Conservation (phyloP, 2,113 vertebrate species). For the Phoxinus phoxinus region DNA sequence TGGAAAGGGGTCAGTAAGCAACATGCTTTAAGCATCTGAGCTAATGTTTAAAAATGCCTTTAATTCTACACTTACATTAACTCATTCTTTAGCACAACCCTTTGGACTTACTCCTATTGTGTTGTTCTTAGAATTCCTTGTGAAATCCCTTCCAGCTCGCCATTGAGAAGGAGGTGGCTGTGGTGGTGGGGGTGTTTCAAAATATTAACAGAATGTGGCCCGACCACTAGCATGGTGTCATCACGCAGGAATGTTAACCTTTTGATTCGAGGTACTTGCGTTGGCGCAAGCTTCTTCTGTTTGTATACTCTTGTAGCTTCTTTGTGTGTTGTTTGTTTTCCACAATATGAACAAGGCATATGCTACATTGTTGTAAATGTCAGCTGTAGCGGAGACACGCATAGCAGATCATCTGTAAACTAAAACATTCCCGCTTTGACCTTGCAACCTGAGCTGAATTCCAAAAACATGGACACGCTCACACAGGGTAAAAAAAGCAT, state of each 20-base stretch:
- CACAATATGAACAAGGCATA: neutral
- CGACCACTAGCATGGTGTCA: slow-evolving; percentile 45
- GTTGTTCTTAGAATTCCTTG: slow-evolving; percentile 8
- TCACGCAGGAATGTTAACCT: neutral
- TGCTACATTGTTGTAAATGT: slow-evolving; percentile 2
- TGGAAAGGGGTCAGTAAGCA: slow-evolving; percentile 8
- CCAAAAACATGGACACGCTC: neutral
- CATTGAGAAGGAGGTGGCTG: neutral
- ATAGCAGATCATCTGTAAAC: neutral
- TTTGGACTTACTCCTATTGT: neutral
- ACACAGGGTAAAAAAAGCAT: neutral
- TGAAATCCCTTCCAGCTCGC: neutral
- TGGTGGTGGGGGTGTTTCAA: neutral
- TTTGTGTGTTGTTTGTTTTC: neutral
- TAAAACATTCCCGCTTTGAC: slow-evolving; percentile 12
- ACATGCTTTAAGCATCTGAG: slow-evolving; percentile 21
- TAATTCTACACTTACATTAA: neutral
- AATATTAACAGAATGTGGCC: slow-evolving; percentile 61
- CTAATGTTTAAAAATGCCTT: slow-evolving; percentile 56
- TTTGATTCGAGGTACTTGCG: neutral
- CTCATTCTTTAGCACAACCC: neutral
- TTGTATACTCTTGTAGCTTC: neutral
- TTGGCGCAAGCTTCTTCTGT: neutral
- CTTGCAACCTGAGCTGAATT: slow-evolving; percentile 21
- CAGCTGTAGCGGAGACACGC: neutral